Evolutionary conservation across 2,113 vertebrate genomes (phyloP).

Genomic region (Bubo scandiacus): DNA sequence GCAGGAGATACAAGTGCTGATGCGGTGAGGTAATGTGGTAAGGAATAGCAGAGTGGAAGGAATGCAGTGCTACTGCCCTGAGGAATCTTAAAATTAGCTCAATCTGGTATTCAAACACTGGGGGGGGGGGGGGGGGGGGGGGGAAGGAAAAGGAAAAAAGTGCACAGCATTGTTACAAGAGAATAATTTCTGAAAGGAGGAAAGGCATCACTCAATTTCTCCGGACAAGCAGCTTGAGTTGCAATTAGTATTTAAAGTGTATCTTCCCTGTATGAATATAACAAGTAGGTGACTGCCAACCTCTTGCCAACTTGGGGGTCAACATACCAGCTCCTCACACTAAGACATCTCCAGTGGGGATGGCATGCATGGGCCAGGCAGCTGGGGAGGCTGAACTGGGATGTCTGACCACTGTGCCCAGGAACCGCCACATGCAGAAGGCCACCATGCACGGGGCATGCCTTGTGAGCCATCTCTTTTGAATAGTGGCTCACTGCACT

Average conservation of each 20-base stretch:
- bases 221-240: background rate
- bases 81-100: conserved; percentile 77
- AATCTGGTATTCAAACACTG: background rate
- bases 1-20: conserved; percentile 73
- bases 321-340: background rate
- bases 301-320: background rate
- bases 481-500: background rate
- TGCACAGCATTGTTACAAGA: background rate
- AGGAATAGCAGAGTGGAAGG: conserved; percentile 74
- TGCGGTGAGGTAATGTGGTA: conserved; percentile 80
- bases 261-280: background rate
- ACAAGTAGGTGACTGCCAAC: background rate
- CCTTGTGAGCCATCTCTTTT: background rate
- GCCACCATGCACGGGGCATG: background rate
- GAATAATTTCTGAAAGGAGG: background rate
- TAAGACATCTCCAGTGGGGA: background rate
- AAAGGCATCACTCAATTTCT: background rate
- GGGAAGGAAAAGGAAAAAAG: background rate
- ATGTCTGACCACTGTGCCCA: background rate
- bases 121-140: background rate
- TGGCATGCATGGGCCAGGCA: background rate
- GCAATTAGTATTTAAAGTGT: background rate
- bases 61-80: conserved; percentile 65
- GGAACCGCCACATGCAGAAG: background rate
- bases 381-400: background rate